These are phyloP conservation scores for Enteromius trimaculatus DNA, from an alignment of 2,797 vertebrate genomes.

Conservation along the genomic window DNA sequence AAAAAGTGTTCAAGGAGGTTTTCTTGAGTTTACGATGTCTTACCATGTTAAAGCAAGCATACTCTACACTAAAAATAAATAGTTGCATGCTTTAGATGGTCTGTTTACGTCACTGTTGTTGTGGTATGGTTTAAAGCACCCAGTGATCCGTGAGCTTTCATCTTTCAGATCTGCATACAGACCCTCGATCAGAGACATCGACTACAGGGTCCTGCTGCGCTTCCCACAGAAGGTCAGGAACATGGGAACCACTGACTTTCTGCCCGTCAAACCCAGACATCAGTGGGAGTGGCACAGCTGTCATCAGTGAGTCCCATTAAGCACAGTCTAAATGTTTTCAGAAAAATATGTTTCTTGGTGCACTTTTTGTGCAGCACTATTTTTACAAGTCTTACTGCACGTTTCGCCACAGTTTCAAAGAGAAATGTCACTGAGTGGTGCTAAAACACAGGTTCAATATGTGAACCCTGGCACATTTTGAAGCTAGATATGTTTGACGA, in stretches of 20 bases:
- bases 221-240: slow-evolving; percentile 89
- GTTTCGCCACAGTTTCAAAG: no score
- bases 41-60: not conserved
- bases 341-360: no score
- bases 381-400: no score
- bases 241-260: slow-evolving; percentile 84
- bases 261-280: slow-evolving; percentile 82
- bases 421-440: no score
- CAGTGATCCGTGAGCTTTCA: slow-evolving; percentile 39
- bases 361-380: no score
- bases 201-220: slow-evolving; percentile 83
- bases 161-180: slow-evolving; percentile 80
- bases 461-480: no score
- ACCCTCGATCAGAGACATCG: slow-evolving; percentile 75
- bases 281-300: slow-evolving; percentile 91
- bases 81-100: not conserved
- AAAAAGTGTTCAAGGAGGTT: not conserved
- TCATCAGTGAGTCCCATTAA: slow-evolving; percentile 82
- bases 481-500: no score
- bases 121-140: not conserved
- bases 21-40: not conserved
- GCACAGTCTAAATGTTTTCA: not conserved
- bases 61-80: not conserved
- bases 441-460: no score
- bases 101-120: not conserved